Conservation (phyloP, 2,797 vertebrate species). For the Gobionotothen gibberifrons region DNA sequence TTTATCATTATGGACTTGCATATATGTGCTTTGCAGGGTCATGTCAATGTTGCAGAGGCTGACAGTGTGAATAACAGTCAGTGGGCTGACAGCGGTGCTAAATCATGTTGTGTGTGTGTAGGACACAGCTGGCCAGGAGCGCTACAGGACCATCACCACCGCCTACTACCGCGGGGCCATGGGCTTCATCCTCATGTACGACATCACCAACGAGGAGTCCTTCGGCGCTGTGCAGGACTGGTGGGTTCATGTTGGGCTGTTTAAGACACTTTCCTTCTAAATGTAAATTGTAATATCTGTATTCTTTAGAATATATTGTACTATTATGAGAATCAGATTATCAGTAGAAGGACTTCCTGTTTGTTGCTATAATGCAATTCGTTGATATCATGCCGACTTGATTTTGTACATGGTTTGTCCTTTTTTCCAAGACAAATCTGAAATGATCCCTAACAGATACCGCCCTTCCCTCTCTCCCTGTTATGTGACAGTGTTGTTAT, state of each 20-base stretch:
- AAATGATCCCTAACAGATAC: neutral
- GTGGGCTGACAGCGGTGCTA: conserved; percentile 9
- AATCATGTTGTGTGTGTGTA: conserved; percentile 69
- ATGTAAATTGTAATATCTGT: no score
- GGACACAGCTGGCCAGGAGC: conserved; percentile 98
- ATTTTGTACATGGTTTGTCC: neutral
- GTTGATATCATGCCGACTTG: neutral
- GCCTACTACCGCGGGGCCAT: conserved; percentile 98
- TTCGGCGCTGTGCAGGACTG: conserved; percentile 97
- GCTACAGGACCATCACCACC: conserved; percentile 97
- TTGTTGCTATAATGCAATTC: neutral
- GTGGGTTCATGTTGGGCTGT: conserved; percentile 76
- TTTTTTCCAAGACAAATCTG: conserved; percentile 9
- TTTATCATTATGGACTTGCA: neutral
- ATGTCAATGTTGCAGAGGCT: conserved; percentile 12
- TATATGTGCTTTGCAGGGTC: conserved; percentile 5
- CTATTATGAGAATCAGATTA: conserved; percentile 10
- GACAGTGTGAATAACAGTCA: conserved; percentile 31
- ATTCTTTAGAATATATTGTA: neutral
- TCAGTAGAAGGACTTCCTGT: conserved; percentile 5
- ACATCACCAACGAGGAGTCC: conserved; percentile 98
- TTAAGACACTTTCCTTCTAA: conserved; percentile 17
- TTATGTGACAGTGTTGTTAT: conserved; percentile 26
- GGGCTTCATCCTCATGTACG: conserved; percentile 99
- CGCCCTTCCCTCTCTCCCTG: neutral